phyloP scores from a whole-genome alignment of 2,113 vertebrate genomes.

The Hypocryptadius cinnamomeus region DNA sequence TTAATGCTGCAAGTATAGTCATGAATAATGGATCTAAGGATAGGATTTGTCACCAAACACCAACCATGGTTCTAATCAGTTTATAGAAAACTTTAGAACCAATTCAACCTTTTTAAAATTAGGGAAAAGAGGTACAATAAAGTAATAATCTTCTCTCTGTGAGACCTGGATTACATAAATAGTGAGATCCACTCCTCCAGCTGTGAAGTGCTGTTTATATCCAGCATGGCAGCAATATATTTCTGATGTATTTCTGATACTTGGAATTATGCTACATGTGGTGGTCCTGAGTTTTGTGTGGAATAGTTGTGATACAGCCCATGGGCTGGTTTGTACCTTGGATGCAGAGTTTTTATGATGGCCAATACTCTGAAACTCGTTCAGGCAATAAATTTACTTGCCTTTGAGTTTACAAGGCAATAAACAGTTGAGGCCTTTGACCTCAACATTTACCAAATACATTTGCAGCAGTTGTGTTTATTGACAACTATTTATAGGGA shows the following conservation, averaged over 20 bases:
- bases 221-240: neutral
- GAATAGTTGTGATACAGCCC: conserved; percentile 47
- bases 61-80: neutral
- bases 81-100: neutral
- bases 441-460: conserved; percentile 80
- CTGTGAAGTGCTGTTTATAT: neutral
- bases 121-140: neutral
- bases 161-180: neutral
- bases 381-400: conserved; percentile 81
- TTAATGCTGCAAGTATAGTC: neutral
- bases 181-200: neutral
- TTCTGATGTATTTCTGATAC: neutral
- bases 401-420: conserved; percentile 84
- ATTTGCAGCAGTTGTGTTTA: conserved; percentile 81
- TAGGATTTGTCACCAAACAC: neutral
- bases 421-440: conserved; percentile 82
- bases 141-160: neutral
- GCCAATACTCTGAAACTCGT: conserved; percentile 75
- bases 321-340: conserved; percentile 64
- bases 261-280: conserved; percentile 16
- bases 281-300: conserved; percentile 23
- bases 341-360: conserved; percentile 72
- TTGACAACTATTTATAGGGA: conserved; percentile 78
- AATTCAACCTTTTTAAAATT: neutral
- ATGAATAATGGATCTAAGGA: neutral